phyloP scores from a whole-genome alignment of 1,140 invertebrate genomes.

The Stegodyphus mimosarum region DNA sequence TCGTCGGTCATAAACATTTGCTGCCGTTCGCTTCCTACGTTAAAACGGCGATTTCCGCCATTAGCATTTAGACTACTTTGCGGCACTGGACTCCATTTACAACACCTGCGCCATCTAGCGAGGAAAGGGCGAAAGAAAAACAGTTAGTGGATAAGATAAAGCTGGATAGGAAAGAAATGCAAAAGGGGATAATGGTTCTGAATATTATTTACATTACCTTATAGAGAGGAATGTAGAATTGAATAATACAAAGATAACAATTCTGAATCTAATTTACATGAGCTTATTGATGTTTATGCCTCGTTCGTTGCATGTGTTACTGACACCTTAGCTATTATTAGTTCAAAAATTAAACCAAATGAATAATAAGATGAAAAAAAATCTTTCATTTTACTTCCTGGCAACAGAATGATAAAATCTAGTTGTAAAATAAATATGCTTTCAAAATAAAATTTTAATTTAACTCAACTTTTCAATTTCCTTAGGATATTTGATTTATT shows the following conservation, averaged over 20 bases:
- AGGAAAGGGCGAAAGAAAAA: neutral
- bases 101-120: conserved; percentile 51
- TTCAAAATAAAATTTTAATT: too few species aligned
- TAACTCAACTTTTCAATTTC: too few species aligned
- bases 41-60: conserved; percentile 46
- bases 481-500: too few species aligned
- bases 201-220: conserved; percentile 57
- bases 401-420: too few species aligned
- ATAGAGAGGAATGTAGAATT: neutral
- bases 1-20: conserved; percentile 18
- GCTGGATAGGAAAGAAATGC: neutral
- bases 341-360: too few species aligned
- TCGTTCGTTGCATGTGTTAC: too few species aligned
- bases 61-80: conserved; percentile 56
- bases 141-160: conserved; percentile 37
- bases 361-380: too few species aligned
- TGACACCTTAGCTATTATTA: too few species aligned
- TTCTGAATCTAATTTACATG: conserved; percentile 33
- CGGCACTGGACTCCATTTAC: conserved; percentile 13
- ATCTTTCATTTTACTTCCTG: too few species aligned
- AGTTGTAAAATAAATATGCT: too few species aligned
- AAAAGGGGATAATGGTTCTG: conserved; percentile 18
- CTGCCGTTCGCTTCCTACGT: conserved; percentile 23
- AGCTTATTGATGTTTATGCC: neutral
- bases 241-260: neutral